Evolutionary conservation across 2,113 vertebrate species (phyloP).

Genomic region (Tupaia tana): DNA sequence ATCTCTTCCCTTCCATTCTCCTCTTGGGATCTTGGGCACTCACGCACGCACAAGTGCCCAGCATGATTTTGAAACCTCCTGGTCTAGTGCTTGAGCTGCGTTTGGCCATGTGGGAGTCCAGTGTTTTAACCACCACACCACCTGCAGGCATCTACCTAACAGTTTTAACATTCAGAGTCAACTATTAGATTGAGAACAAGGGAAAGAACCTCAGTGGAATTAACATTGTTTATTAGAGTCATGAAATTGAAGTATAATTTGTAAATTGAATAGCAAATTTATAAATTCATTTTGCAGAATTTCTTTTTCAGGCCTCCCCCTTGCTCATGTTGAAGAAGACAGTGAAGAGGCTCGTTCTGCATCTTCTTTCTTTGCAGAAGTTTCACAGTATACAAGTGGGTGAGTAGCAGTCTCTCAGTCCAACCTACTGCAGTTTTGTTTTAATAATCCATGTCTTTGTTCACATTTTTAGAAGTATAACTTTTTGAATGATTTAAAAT

Average conservation of each 20-base stretch:
- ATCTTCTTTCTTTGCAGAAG: constrained; percentile 87
- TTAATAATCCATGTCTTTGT: constrained; percentile 26
- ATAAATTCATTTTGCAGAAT: constrained; percentile 51
- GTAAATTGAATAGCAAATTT: constrained; percentile 12
- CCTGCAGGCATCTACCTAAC: background rate
- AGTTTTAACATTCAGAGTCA: constrained; percentile 44
- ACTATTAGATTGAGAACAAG: constrained; percentile 8
- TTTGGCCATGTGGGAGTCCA: no score
- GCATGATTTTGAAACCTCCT: no score
- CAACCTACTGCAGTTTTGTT: background rate
- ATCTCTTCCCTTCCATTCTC: no score
- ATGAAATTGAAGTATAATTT: constrained; percentile 20
- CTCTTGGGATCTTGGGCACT: no score
- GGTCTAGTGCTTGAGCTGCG: no score
- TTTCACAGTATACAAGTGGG: constrained; percentile 90
- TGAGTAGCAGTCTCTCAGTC: constrained; percentile 79
- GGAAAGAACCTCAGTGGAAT: background rate
- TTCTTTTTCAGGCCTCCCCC: constrained; percentile 85
- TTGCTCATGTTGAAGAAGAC: constrained; percentile 85
- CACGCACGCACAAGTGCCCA: no score
- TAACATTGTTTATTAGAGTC: background rate
- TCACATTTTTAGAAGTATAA: background rate
- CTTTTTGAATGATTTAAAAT: background rate
- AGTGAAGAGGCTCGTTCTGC: constrained; percentile 91
- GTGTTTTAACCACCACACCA: no score